phyloP scores from a whole-genome alignment of 1,140 invertebrate genomes.

The Drosophila nigrodunni region DNA sequence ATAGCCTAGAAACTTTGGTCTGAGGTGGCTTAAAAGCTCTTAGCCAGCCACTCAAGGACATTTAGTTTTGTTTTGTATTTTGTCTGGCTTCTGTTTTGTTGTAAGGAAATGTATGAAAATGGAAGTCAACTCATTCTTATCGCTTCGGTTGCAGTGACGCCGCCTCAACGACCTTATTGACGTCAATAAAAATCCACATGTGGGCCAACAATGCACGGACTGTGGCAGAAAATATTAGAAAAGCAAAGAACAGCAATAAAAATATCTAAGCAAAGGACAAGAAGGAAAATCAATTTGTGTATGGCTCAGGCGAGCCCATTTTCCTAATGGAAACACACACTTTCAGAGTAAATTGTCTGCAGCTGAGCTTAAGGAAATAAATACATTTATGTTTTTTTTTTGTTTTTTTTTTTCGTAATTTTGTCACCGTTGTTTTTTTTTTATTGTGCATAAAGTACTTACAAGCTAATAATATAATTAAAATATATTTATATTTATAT shows the following conservation, averaged over 20 bases:
- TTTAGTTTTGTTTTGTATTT: not conserved
- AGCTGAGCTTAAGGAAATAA: constrained; percentile 18
- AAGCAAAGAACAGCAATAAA: constrained; percentile 15
- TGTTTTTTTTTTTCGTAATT: constrained; percentile 84
- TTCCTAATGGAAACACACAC: constrained; percentile 9
- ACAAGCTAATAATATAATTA: constrained; percentile 77
- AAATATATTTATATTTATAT: constrained; percentile 71
- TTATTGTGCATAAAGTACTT: constrained; percentile 84
- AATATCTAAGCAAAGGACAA: not conserved
- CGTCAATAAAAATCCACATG: constrained; percentile 26
- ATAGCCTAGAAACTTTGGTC: not conserved
- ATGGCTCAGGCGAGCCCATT: not conserved
- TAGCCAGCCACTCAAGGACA: not conserved
- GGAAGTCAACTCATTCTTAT: constrained; percentile 20
- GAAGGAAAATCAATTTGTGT: constrained; percentile 27
- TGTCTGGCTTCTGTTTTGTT: not conserved
- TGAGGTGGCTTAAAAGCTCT: not conserved
- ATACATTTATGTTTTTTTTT: constrained; percentile 60
- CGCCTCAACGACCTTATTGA: constrained; percentile 3
- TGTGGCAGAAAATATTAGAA: not conserved
- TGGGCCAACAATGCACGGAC: constrained; percentile 6
- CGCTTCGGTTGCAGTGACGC: constrained; percentile 26
- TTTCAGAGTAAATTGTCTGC: not conserved
- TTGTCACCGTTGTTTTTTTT: constrained; percentile 85
- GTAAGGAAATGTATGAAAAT: not conserved